phyloP scores from a whole-genome alignment of 2,888 invertebrate genomes.

The Mellilla xanthometata region DNA sequence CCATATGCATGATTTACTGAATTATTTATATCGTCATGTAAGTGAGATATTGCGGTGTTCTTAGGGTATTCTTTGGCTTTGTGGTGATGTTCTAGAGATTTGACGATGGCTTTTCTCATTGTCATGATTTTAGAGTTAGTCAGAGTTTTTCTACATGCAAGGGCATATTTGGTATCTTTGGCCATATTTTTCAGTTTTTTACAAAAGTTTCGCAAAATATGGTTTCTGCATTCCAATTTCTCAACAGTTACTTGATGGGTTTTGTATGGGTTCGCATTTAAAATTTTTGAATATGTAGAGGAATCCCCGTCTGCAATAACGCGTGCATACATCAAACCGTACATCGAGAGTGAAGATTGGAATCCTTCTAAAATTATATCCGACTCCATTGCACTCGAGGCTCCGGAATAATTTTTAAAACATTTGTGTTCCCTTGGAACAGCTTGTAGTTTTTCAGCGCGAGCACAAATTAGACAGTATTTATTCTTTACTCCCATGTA shows the following conservation, averaged over 20 bases:
- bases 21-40: not conserved
- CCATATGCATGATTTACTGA: not conserved
- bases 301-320: not conserved
- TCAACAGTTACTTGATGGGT: not conserved
- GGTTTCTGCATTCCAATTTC: not conserved
- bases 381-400: not conserved
- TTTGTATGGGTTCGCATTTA: not conserved
- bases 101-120: not conserved
- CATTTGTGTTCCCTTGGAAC: not conserved
- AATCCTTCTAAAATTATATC: not conserved
- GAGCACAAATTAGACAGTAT: not conserved
- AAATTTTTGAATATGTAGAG: not conserved
- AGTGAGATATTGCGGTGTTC: not conserved
- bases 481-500: constrained; percentile 2
- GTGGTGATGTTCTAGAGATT: not conserved
- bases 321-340: not conserved
- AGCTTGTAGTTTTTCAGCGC: not conserved
- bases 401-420: not conserved
- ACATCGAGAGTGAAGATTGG: not conserved
- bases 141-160: not conserved
- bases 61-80: not conserved
- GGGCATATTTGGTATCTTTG: not conserved
- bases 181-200: not conserved
- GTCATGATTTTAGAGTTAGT: not conserved
- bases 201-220: not conserved